Percentiles rank a stretch among this genome's conserved stretches.
Evolutionary conservation across 2,797 vertebrate species (phyloP).

Genomic region (Sebastes diploproa): DNA sequence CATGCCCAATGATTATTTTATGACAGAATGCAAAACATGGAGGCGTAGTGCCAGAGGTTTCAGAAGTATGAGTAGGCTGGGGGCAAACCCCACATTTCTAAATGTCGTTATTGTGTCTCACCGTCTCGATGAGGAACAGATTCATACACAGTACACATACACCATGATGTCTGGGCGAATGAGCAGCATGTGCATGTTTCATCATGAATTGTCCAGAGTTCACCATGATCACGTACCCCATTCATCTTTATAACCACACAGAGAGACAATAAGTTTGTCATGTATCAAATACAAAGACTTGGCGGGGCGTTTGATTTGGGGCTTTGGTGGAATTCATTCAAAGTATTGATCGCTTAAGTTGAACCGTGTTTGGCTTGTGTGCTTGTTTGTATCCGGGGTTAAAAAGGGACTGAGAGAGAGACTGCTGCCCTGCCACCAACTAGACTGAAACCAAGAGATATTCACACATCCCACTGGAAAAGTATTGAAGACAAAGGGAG

Average conservation of each 20-base stretch:
- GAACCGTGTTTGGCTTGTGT: constrained; percentile 17
- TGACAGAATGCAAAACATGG: constrained; percentile 56
- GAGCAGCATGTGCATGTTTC: background rate
- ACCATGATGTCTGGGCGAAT: constrained; percentile 1
- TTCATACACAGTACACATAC: constrained; percentile 14
- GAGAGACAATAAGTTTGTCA: background rate
- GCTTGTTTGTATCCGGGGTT: constrained; percentile 12
- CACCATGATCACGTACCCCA: background rate
- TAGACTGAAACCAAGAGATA: background rate
- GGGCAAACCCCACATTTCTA: constrained; percentile 4
- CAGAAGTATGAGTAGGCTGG: constrained; percentile 21
- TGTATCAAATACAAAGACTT: constrained; percentile 9
- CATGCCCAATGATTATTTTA: constrained; percentile 41
- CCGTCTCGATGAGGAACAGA: constrained; percentile 9
- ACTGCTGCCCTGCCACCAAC: constrained; percentile 17
- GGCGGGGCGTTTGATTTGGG: background rate
- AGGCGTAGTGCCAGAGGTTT: constrained; percentile 31
- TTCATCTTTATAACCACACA: background rate
- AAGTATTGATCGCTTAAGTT: background rate
- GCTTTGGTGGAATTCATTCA: background rate
- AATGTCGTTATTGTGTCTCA: background rate
- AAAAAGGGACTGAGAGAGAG: constrained; percentile 6
- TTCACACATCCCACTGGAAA: constrained; percentile 20
- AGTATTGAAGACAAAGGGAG: constrained; percentile 6
- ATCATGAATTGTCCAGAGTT: background rate